Evolutionary conservation across 2,113 vertebrate species (phyloP).

Genomic region (Prolemur simus): DNA sequence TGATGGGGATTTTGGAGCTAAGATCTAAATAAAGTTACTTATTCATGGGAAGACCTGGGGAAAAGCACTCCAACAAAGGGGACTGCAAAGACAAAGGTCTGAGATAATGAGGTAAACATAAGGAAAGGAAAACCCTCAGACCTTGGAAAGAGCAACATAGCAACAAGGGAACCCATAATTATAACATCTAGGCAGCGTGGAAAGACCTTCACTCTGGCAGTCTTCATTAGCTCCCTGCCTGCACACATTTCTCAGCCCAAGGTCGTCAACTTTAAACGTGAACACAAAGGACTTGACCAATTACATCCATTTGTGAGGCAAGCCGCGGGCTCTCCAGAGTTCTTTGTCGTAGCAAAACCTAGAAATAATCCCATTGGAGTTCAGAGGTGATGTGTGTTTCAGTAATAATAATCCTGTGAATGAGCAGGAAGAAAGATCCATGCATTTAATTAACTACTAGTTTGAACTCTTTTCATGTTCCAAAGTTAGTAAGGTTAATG

Average conservation of each 20-base stretch:
- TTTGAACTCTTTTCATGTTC: slow-evolving; percentile 2
- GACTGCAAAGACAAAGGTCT: background rate
- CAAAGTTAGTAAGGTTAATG: slow-evolving; percentile 12
- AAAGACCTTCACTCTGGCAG: background rate
- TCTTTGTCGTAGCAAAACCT: background rate
- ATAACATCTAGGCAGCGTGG: background rate
- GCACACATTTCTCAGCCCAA: background rate
- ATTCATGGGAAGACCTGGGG: background rate
- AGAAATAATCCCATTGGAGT: background rate
- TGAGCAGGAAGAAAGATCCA: background rate
- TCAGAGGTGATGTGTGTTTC: background rate
- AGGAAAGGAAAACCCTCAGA: background rate
- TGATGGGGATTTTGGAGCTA: background rate
- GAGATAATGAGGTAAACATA: background rate
- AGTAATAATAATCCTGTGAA: background rate
- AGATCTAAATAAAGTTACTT: background rate
- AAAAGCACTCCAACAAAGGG: background rate
- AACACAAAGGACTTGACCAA: background rate
- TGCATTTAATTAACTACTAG: slow-evolving; percentile 26
- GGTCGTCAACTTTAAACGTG: background rate
- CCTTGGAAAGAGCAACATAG: background rate
- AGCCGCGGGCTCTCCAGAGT: background rate
- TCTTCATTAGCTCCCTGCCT: background rate
- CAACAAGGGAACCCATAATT: background rate
- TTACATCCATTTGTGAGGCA: background rate